Evolutionary conservation across 1,140 invertebrate genomes (phyloP), one percentile per base, ranked within the genome.

Genomic region (Micrasema minimum): DNA sequence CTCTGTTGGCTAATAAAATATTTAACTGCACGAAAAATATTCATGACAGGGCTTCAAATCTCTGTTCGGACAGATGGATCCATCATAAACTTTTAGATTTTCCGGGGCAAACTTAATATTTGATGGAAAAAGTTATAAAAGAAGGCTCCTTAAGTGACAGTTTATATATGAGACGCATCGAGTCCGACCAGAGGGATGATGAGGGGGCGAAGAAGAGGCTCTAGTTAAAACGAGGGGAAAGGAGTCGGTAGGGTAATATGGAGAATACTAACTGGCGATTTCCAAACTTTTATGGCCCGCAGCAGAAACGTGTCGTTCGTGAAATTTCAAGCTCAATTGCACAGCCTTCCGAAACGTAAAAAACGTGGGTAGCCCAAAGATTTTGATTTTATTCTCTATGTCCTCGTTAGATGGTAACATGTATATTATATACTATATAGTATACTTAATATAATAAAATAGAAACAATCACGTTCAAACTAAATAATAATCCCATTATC

Each of bases 251-350:
- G 3, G 48, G 48, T 20, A 12, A 51, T 46, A 20, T 12, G 51
- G 11, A 10, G 66, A 68, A 68, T 68, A 68, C 41, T 53, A 68
- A 68, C 66, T 26, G 50, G 50, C 31, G 45, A 68, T 68, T 68
- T 68, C 66, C 66, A 57, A 68, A 51, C 48, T 68, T 68, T 68
- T 50, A 68, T 51, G 51, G 48, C 51, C 51, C 22, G 41, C 64
- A 66, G 45, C 53, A 10, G 26, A 66, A 66, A 51, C 48, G 46
- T 35, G 64, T 51, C 64, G 26, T 10, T 53, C 26, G 16, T 66
- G 26, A 66, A 66, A 66, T 51, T 20, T 20, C 37, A 50, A 14
- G 26, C 26, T 23, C 11, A 57, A 57, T 57, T 57, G 22, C 48
- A 23, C 0, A 51, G 11, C 20, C 48, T n/a, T 6, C 43, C 18